Evolutionary conservation across 2,113 vertebrate species (phyloP).

Genomic region (Nyctibius bracteatus): DNA sequence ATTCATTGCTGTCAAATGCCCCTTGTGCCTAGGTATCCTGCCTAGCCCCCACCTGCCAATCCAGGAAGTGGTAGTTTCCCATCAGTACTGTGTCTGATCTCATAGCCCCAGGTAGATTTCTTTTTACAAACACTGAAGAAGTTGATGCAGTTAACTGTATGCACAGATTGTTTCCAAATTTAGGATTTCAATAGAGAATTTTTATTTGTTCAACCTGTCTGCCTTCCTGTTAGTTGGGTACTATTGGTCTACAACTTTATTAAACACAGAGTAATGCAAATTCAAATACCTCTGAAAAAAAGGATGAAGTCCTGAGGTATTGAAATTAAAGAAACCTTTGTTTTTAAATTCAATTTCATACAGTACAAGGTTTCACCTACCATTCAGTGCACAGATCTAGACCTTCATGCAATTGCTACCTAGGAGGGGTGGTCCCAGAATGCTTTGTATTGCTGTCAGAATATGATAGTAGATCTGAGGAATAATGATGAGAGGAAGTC

Average conservation of each 20-base stretch:
- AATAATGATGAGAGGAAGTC: background rate
- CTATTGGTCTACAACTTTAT: background rate
- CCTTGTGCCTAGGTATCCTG: background rate
- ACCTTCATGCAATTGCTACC: background rate
- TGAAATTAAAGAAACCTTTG: background rate
- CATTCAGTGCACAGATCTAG: background rate
- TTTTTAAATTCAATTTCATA: background rate
- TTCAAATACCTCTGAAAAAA: background rate
- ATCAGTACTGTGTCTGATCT: background rate
- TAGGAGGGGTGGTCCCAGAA: fast-evolving
- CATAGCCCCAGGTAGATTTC: background rate
- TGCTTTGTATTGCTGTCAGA: background rate
- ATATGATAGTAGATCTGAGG: background rate
- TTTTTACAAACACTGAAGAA: background rate
- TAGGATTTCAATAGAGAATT: background rate
- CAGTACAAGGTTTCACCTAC: background rate
- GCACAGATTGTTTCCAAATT: background rate
- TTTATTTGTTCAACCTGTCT: background rate
- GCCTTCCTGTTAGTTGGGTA: background rate
- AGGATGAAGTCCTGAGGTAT: background rate
- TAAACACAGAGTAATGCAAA: background rate
- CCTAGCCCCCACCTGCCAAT: background rate
- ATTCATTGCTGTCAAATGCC: background rate
- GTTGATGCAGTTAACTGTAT: background rate
- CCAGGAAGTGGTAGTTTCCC: background rate